Evolutionary conservation across 2,888 invertebrate genomes (phyloP).

Genomic region (Lucinisca nassula): DNA sequence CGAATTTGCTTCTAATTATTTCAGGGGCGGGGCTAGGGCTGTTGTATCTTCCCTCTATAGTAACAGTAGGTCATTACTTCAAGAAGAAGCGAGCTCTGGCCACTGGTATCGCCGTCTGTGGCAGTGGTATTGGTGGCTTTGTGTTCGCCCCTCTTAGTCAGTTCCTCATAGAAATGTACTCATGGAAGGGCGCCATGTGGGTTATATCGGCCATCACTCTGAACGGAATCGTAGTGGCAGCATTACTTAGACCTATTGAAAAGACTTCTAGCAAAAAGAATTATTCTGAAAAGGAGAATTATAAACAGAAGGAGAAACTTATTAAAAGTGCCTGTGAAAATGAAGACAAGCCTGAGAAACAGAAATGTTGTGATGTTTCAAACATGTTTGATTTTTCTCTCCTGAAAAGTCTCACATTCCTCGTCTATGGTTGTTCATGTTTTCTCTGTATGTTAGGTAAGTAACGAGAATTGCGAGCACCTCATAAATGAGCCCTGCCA

Average conservation of each 20-base stretch:
- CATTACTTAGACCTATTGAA: conserved; percentile 94
- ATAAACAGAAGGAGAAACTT: neutral
- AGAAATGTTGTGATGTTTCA: neutral
- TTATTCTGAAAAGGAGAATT: neutral
- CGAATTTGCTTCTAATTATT: neutral
- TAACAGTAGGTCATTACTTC: conserved; percentile 99
- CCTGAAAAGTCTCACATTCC: conserved; percentile 95
- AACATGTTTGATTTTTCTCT: conserved; percentile 92
- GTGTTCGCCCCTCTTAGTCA: conserved; percentile 94
- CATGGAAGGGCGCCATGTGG: conserved; percentile 93
- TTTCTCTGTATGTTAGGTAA: conserved; percentile 83
- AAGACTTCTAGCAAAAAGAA: neutral
- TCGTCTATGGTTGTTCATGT: conserved; percentile 80
- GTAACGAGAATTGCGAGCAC: too few species aligned
- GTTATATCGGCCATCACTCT: conserved; percentile 95
- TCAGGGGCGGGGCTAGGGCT: conserved; percentile 97
- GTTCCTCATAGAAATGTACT: conserved; percentile 90
- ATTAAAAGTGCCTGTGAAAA: conserved; percentile 13
- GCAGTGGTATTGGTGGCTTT: conserved; percentile 94
- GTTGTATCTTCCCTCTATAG: conserved; percentile 97
- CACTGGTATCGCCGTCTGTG: conserved; percentile 90
- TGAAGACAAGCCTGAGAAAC: neutral
- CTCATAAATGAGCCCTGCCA: too few species aligned
- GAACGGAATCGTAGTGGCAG: conserved; percentile 93
- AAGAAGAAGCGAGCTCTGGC: conserved; percentile 98